Base-by-base conservation (phyloP, 2,113 vertebrate species). In the Brachyhypopomus occidentalis region DNA sequence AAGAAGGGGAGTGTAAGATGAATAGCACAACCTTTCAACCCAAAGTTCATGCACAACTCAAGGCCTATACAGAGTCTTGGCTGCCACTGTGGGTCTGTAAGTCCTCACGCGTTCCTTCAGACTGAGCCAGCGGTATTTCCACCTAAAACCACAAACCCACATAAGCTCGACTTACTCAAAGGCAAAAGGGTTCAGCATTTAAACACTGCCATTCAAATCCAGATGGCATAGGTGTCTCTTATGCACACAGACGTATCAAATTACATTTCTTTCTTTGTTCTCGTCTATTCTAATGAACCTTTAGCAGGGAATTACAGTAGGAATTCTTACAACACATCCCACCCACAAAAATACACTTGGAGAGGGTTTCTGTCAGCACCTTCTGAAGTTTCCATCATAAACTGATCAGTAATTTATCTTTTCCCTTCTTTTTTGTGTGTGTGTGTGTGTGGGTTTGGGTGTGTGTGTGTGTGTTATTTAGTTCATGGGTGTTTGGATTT, bases 61-160 rank as follows among this genome's bases (percentile, higher is more conserved):
- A n/a, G 66, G 66, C 36, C 27, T 70, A n/a, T 70, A 41, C 19
- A 70, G 34, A 70, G 19, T 41, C 36, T 70, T 70, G 66, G 36
- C 66, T 30, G 41, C 34, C 55, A 56, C 23, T 52, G 62, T 41
- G 63, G 78, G 23, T 80, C 60, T 83, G 81, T 73, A 88, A 77
- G 45, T 23, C 69, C 82, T 86, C 59, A 84, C 77, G 20, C 9
- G 72, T 41, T 80, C 85, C 48, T 83, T 84, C 62, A 88, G 81
- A 38, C 90, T 89, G 27, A 79, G 79, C 89, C 87, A 88, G 79
- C 36, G 48, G 74, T 85, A 86, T 55, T 77, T 63, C 85, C 89
- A 91, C 75, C 88, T 89, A 83, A 74, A 75, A 72, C 75, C 63
- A 58, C 62, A 71, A 59, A 59, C 72, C 20, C 45, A 66, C n/a